Evolutionary conservation across 2,888 invertebrate genomes (phyloP).

Genomic region (Oscheius sp.): DNA sequence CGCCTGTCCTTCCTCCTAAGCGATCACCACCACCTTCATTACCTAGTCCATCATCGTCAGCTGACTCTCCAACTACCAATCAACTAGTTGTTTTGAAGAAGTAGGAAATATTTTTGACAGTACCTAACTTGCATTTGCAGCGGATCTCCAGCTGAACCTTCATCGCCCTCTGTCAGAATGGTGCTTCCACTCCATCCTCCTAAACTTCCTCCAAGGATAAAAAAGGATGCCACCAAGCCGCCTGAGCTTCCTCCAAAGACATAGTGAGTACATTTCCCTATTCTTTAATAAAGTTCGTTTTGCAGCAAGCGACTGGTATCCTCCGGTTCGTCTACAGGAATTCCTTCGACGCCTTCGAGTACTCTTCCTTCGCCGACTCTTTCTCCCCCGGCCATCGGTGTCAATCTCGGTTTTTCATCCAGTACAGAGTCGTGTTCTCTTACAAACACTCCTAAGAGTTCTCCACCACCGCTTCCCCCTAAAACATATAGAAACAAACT

Average conservation of each 20-base stretch:
- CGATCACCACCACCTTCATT: conserved; percentile 18
- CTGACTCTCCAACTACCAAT: background rate
- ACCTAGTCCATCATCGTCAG: background rate
- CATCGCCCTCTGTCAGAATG: conserved; percentile 7
- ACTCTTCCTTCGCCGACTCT: conserved; percentile 2
- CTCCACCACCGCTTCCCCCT: conserved; percentile 24
- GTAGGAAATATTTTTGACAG: background rate
- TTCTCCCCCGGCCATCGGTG: background rate
- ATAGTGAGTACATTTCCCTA: background rate
- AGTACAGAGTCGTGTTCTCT: too few species aligned
- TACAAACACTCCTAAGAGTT: background rate
- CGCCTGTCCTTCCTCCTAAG: conserved; percentile 15
- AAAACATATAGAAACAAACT: conserved; percentile 29
- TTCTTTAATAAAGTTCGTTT: background rate
- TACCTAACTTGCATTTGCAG: too few species aligned
- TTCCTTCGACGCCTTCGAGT: background rate
- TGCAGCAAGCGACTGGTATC: conserved; percentile 12
- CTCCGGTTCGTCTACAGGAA: background rate
- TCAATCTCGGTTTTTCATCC: too few species aligned
- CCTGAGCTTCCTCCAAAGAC: conserved; percentile 26
- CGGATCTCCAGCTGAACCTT: background rate
- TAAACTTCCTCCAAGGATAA: conserved; percentile 14
- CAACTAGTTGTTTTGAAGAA: conserved; percentile 20
- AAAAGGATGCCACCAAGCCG: background rate
- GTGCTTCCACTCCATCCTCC: conserved; percentile 23